A percentile compares a stretch with the other conserved stretches of the same genome.
Conservation (phyloP, 2,797 vertebrate genomes). For the Gadopsis bispinosus region DNA sequence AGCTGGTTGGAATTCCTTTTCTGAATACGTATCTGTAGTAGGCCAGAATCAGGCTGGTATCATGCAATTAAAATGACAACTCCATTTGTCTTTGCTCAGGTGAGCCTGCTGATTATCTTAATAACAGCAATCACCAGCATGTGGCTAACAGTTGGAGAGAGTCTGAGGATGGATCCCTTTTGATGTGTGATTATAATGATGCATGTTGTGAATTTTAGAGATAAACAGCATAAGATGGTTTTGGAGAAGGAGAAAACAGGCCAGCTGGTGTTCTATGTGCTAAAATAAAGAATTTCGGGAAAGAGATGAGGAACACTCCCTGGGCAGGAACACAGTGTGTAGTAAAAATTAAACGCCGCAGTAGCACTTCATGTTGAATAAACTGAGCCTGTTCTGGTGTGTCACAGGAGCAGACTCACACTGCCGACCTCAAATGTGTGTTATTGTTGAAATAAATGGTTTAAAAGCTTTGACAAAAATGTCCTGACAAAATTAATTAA, state of each 20-base stretch:
- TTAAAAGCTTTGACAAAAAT: constrained; percentile 15
- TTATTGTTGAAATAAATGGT: constrained; percentile 7
- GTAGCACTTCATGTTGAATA: constrained; percentile 4
- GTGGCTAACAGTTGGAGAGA: constrained; percentile 63
- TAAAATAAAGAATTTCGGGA: constrained; percentile 12
- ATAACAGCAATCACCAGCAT: constrained; percentile 71
- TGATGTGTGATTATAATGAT: constrained; percentile 58
- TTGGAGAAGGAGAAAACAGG: constrained; percentile 12
- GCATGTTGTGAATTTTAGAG: constrained; percentile 45
- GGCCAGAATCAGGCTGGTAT: constrained; percentile 14
- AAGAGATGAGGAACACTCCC: constrained; percentile 22
- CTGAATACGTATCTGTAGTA: background rate
- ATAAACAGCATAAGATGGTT: constrained; percentile 48
- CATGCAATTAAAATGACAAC: constrained; percentile 52
- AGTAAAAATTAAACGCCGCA: constrained; percentile 10
- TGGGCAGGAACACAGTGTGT: constrained; percentile 18
- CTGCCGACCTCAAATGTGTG: constrained; percentile 8
- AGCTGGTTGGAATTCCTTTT: constrained; percentile 13
- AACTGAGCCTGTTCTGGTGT: constrained; percentile 12
- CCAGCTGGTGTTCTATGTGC: background rate
- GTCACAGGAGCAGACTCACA: constrained; percentile 9
- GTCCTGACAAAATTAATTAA: constrained; percentile 19
- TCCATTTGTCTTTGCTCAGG: constrained; percentile 53
- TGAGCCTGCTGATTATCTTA: constrained; percentile 70
- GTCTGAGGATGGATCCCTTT: constrained; percentile 35